Evolutionary conservation across 2,797 vertebrate species (phyloP), one percentile per base, ranked within the genome.

Genomic region (Trematomus bernacchii): DNA sequence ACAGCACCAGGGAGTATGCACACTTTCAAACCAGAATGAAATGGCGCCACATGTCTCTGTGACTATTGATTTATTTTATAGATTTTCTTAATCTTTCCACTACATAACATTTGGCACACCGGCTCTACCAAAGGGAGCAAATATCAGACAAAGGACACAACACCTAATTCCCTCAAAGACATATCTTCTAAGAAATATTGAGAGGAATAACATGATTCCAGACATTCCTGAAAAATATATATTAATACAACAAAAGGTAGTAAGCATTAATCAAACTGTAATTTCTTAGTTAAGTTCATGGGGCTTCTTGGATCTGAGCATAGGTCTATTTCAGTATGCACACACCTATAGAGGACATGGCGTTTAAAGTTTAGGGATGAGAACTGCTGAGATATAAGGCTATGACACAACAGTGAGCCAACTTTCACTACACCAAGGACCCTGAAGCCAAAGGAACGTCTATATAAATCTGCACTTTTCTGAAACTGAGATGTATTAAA

Each of bases 371-470:
- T 71, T 71, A 40, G 8, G 18, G 11, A 10, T 30, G 14, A 30
- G 64, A n/a, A 18, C 19, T 42, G 2, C 2, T 53, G 14, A 65
- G 21, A 73, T 42, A 1, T 52, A 40, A 23, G 52, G 16, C 18
- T 42, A 21, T 40, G 23, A 40, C 40, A 42, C 10, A 52, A 64
- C 63, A 64, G 30, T 55, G n/a, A 67, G 52, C 46, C 51, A 74
- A 33, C 18, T 73, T 33, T 12, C 15, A 48, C 52, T 67, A 53
- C 18, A 47, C 33, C 42, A 71, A 6, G 2, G n/a, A 37, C 3
- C 27, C 1, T 19, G 0, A 62, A 46, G 54, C 23, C 14, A 37
- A 46, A 37, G 10, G 40, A 62, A 33, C 13, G 53, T 13, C 44
- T 44, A 46, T 33, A 46, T 46, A 47, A 8, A 46, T 27, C 0